These are phyloP conservation scores for Hoplodrina blanda DNA, from an alignment of 2,888 invertebrate genomes.

Conservation along the genomic window DNA sequence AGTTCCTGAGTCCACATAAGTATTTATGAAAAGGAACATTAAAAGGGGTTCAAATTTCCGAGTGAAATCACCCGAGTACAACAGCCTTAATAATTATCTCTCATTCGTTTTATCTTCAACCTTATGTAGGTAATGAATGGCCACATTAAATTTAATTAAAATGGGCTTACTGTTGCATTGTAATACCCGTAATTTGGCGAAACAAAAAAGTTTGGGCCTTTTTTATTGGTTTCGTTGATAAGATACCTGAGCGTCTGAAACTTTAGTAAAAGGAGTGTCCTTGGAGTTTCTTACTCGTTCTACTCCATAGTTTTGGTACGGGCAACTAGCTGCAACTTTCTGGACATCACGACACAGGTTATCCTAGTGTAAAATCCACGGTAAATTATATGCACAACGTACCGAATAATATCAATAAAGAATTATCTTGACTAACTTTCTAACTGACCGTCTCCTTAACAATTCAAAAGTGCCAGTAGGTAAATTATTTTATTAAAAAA, in stretches of 20 bases:
- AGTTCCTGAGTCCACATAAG: slow-evolving; percentile 53
- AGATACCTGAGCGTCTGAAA: slow-evolving; percentile 6
- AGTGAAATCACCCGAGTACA: slow-evolving; percentile 67
- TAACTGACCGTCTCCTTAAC: too few relatives aligned
- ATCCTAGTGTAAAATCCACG: too few relatives aligned
- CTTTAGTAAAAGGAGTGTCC: slow-evolving; percentile 23
- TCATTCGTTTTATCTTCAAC: slow-evolving; percentile 74
- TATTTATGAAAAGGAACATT: slow-evolving; percentile 60
- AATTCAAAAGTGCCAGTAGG: too few relatives aligned
- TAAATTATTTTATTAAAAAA: too few relatives aligned
- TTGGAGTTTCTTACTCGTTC: too few relatives aligned
- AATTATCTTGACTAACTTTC: too few relatives aligned
- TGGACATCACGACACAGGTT: too few relatives aligned
- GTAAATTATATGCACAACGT: too few relatives aligned
- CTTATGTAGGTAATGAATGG: slow-evolving; percentile 72
- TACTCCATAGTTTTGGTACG: too few relatives aligned
- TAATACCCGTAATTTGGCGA: slow-evolving; percentile 45
- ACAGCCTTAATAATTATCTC: slow-evolving; percentile 74
- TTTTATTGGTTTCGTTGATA: slow-evolving; percentile 30
- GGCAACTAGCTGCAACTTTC: too few relatives aligned
- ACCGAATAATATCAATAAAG: too few relatives aligned
- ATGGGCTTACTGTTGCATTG: slow-evolving; percentile 64
- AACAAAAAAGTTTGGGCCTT: slow-evolving; percentile 34
- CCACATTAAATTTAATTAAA: slow-evolving; percentile 78
- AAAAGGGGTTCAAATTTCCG: slow-evolving; percentile 65